Conservation (phyloP, 2,888 invertebrate species). For the Lasioglossum pauxillum region DNA sequence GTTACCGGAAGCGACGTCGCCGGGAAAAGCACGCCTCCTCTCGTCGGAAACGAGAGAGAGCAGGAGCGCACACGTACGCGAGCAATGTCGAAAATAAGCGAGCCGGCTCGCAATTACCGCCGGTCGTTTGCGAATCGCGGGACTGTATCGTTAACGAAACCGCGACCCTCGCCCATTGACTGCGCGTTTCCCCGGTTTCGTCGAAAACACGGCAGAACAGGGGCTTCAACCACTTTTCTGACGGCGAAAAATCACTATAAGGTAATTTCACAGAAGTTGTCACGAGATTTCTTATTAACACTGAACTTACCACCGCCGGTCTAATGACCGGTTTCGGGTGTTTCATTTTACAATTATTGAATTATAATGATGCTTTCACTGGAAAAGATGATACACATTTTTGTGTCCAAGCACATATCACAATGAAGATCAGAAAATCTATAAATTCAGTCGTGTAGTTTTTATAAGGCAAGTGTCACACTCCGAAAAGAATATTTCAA, state of each 20-base stretch:
- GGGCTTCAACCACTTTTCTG: not conserved
- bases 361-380: no score
- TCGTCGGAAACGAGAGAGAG: slow-evolving; percentile 22
- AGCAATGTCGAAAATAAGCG: slow-evolving; percentile 51
- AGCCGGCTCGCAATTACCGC: slow-evolving; percentile 51
- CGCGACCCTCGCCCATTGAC: not conserved
- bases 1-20: slow-evolving; percentile 65
- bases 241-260: not conserved
- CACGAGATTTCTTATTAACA: not conserved
- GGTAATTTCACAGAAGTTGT: not conserved
- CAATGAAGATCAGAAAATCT: no score
- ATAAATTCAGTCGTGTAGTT: no score
- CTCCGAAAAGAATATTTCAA: not conserved
- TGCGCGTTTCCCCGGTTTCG: not conserved
- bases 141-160: slow-evolving; percentile 26
- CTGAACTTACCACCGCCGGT: no score
- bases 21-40: slow-evolving; percentile 15
- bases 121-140: slow-evolving; percentile 9
- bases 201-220: not conserved
- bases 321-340: no score
- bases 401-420: no score
- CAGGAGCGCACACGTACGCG: not conserved
- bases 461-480: no score
- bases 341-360: no score
- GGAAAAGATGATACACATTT: no score